A percentile compares a stretch with the other conserved stretches of the same genome.
Conservation (phyloP, 2,888 invertebrate species). For the Baronia brevicornis region DNA sequence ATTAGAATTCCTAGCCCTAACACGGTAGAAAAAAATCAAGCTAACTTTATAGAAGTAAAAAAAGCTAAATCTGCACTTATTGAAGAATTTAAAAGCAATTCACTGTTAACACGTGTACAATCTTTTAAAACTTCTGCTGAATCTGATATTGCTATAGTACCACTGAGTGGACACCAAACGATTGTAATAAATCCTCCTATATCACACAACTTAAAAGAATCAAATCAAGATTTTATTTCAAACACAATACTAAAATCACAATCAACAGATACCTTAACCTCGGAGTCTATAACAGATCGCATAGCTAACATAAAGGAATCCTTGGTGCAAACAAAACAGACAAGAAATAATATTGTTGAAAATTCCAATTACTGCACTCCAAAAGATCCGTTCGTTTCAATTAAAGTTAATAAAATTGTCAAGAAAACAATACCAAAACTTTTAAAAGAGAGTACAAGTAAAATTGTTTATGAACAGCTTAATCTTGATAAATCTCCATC, state of each 20-base stretch:
- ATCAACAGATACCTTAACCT: too few relatives aligned
- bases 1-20: conserved; percentile 57
- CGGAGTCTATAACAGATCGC: too few relatives aligned
- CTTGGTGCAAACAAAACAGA: conserved; percentile 25
- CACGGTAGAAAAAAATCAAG: conserved; percentile 39
- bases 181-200: conserved; percentile 67
- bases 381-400: conserved; percentile 64
- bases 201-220: conserved; percentile 31
- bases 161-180: conserved; percentile 72
- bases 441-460: conserved; percentile 51
- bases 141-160: conserved; percentile 64
- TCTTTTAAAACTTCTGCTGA: conserved; percentile 67
- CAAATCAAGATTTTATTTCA: conserved; percentile 18
- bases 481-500: conserved; percentile 59
- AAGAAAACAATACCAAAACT: conserved; percentile 63
- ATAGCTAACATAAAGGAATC: conserved; percentile 18
- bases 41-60: conserved; percentile 27
- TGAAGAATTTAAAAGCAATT: conserved; percentile 45
- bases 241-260: conserved; percentile 16
- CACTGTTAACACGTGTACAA: conserved; percentile 60
- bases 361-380: conserved; percentile 39
- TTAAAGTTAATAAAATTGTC: conserved; percentile 65
- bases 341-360: conserved; percentile 35
- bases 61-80: conserved; percentile 24
- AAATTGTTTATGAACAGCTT: conserved; percentile 42